Base-by-base conservation (phyloP, 2,888 invertebrate genomes). In the Andrena chrysosceles region DNA sequence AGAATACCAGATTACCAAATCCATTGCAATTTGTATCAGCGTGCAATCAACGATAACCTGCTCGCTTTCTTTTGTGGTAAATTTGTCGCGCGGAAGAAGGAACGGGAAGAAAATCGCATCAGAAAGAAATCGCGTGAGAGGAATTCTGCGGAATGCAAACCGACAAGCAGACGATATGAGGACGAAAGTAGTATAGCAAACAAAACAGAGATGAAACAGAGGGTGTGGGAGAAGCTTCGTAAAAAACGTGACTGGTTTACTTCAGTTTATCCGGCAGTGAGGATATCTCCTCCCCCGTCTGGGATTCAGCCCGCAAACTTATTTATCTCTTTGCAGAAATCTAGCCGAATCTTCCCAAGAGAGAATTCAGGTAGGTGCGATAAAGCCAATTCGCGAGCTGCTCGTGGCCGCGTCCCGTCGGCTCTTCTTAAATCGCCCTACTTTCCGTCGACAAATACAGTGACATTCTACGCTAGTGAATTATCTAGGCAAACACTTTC, bases 301-400 rank as follows among this genome's bases (percentile, higher is more conserved):
- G 76, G 71, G 77, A 82, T 80, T 80, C 76, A 62, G 26, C 73
- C 48, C 60, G 76, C 72, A 54, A 87, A 87, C 82, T 87, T 87
- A 84, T 88, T 86, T 88, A 88, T 87, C 86, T 86, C 74, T 77
- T 85, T 75, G 77, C 67, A 63, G 84, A 78, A 80, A 87, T 87
- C 88, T 82, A 68, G 31, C 76, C 80, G 73, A 88, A 87, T 86
- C 80, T 86, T 82, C 77, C 86, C 68, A 42, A 31, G 81, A 62
- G 77, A 78, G 82, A 60, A 82, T 87, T 84, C 76, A 81, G 80
- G 71, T 72, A 77, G 77, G 77, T 72, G 79, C 73, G 82, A 84
- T 87, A 87, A 87, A 88, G 70, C 62, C 71, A 80, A 78, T 78
- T 74, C 80, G 70, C 75, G 75, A 81, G 60, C 67, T 64, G 73